Evolutionary conservation across 2,113 vertebrate species (phyloP).

Genomic region (Saccopteryx bilineata): DNA sequence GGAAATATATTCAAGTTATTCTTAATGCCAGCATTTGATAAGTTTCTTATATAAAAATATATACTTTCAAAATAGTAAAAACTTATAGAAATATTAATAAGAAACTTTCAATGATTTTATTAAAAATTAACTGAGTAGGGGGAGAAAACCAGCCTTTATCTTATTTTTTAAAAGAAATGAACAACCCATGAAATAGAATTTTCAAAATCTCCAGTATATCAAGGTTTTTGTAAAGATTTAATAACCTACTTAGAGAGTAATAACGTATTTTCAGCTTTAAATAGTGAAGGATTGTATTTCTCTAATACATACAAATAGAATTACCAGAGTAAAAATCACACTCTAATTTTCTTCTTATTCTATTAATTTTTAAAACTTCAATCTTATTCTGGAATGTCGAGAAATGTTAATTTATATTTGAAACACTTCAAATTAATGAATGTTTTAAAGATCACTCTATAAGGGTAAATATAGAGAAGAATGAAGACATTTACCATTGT

Average conservation of each 20-base stretch:
- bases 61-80: constrained; percentile 22
- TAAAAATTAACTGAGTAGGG: background rate
- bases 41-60: background rate
- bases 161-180: constrained; percentile 15
- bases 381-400: background rate
- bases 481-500: background rate
- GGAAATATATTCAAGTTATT: constrained; percentile 4
- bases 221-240: background rate
- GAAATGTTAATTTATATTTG: background rate
- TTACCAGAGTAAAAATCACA: background rate
- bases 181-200: background rate
- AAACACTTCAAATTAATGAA: background rate
- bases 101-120: background rate
- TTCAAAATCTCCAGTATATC: constrained; percentile 33
- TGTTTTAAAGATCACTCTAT: background rate
- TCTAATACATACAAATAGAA: background rate
- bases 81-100: background rate
- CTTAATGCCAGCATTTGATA: background rate
- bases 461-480: background rate
- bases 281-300: background rate
- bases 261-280: constrained; percentile 9
- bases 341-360: background rate
- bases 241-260: background rate
- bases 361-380: background rate
- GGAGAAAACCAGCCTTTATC: background rate